Evolutionary conservation across 2,888 invertebrate genomes (phyloP), one percentile per base, ranked within the genome.

Genomic region (Leucozona laternaria): DNA sequence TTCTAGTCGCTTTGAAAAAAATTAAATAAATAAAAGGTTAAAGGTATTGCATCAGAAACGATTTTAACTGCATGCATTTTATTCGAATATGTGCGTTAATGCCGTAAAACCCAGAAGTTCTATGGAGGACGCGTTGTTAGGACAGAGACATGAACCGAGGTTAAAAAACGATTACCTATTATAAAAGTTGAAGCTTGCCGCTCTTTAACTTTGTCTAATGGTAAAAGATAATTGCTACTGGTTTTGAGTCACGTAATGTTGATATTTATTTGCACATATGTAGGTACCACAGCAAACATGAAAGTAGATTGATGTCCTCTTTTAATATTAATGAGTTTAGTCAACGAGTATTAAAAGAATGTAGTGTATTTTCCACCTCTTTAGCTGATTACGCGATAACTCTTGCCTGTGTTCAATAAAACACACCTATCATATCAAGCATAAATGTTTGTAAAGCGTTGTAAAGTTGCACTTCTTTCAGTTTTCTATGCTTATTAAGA

Each of bases 171-270:
- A 45, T 13, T 64, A 45, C 25, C 62, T 25, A 43, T 58, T 20
- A 22, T 7, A 53, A 15, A 53, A 15, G 53, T 53, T 37, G 31
- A 57, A 57, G 31, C 57, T 31, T n/a, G 17, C 8, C 55, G 28
- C 31, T n/a, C 28, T 62, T 28, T 31, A 66, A 3, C 48, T 7
- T 50, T 50, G 48, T 50, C 34, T 66, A 48, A 48, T 50, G 15
- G 20, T 17, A 17, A n/a, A 48, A 22, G 37, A 66, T 84, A 79
- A 76, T 84, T 84, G 71, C 48, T 83, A 25, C 17, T 45, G 17
- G 45, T 11, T 28, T 73, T 25, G 37, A 57, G 73, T 79, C 83
- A 83, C 83, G 83, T 68, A 79, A 73, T 83, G 22, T 68, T 37
- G 62, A 75, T 62, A 70, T 73, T 57, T 31, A 28, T 25, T 68